Conservation (phyloP, 1,140 invertebrate genomes). For the Coptotermes formosanus region DNA sequence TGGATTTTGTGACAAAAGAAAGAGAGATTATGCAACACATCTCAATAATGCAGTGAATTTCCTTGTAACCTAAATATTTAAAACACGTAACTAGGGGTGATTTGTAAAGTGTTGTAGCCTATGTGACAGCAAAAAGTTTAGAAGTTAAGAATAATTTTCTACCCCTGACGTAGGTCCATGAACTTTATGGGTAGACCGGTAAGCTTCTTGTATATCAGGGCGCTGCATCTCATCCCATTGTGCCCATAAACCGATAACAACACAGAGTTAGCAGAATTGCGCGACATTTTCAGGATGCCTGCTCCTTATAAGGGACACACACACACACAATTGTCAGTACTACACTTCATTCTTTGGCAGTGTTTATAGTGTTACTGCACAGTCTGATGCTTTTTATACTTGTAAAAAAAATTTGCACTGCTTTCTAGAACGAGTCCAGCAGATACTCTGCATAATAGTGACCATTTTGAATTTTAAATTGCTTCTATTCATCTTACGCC, state of each 20-base stretch:
- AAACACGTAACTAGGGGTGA: too few relatives aligned
- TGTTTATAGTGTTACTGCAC: neutral
- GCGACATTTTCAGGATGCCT: neutral
- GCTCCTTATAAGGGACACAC: too few relatives aligned
- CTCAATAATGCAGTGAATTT: too few relatives aligned
- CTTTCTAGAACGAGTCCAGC: neutral
- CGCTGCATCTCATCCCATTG: neutral
- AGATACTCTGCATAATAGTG: slow-evolving; percentile 13
- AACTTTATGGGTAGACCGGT: too few relatives aligned
- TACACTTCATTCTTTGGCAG: neutral
- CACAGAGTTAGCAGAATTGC: neutral
- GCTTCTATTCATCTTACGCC: neutral
- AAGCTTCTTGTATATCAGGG: too few relatives aligned
- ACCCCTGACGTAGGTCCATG: too few relatives aligned
- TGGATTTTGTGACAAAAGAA: too few relatives aligned
- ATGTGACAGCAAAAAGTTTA: too few relatives aligned
- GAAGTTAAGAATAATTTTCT: too few relatives aligned
- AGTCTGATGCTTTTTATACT: neutral
- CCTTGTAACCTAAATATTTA: too few relatives aligned
- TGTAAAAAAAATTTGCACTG: neutral
- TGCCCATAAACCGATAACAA: neutral
- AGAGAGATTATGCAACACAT: too few relatives aligned
- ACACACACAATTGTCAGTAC: neutral
- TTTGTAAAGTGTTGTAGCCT: too few relatives aligned
- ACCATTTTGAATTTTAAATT: slow-evolving; percentile 20